These are phyloP conservation scores for Cataglyphis cursor DNA, from an alignment of 2,888 invertebrate genomes.

Conservation along the genomic window DNA sequence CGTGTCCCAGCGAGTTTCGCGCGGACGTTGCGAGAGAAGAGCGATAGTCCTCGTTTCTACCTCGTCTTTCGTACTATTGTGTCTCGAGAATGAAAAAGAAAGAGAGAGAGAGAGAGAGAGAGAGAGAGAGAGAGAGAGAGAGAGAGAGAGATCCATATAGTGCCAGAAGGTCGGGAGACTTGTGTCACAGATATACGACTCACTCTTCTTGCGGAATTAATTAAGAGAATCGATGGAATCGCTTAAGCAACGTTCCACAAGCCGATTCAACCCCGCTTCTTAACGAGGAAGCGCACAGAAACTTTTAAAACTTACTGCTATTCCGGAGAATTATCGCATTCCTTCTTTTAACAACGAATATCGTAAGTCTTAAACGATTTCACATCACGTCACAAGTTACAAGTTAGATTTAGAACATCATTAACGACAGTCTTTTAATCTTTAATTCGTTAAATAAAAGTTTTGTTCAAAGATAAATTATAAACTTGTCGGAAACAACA, in stretches of 20 bases:
- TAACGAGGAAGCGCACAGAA: slow-evolving; percentile 20
- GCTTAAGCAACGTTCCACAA: slow-evolving; percentile 49
- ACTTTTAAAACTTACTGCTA: slow-evolving; percentile 44
- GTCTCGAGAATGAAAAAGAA: slow-evolving; percentile 10
- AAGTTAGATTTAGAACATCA: background rate
- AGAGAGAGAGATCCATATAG: slow-evolving; percentile 9
- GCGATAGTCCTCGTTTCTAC: slow-evolving; percentile 56
- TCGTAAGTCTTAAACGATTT: background rate
- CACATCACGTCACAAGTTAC: background rate
- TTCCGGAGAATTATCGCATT: slow-evolving; percentile 31
- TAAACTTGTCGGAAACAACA: background rate
- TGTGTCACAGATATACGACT: slow-evolving; percentile 56
- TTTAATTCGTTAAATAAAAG: background rate
- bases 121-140: background rate
- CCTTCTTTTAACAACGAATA: background rate
- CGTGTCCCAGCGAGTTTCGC: slow-evolving; percentile 57
- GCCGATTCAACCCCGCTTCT: slow-evolving; percentile 37
- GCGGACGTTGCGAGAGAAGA: slow-evolving; percentile 57
- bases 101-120: slow-evolving; percentile 20
- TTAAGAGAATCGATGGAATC: slow-evolving; percentile 63
- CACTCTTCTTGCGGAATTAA: slow-evolving; percentile 65
- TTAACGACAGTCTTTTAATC: background rate
- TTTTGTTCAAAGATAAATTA: background rate
- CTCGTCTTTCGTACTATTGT: slow-evolving; percentile 46
- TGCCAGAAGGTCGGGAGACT: slow-evolving; percentile 42